Evolutionary conservation across 2,888 invertebrate genomes (phyloP).

Genomic region (Hemaris fuciformis): DNA sequence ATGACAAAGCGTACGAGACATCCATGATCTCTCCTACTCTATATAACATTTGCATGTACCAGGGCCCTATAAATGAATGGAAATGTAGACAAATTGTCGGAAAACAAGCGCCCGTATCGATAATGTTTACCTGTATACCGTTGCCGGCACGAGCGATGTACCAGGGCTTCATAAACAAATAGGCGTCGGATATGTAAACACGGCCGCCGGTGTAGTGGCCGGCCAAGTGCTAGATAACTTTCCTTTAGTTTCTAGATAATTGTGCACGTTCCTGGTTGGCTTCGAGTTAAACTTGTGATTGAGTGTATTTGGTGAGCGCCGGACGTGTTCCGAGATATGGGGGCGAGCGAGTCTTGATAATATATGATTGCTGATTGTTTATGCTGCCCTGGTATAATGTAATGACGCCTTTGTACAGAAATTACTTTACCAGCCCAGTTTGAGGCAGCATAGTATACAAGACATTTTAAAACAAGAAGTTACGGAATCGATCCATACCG

Average conservation of each 20-base stretch:
- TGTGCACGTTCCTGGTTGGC: slow-evolving; percentile 39
- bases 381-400: neutral
- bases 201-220: slow-evolving; percentile 25
- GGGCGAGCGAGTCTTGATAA: neutral
- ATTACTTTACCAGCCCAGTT: neutral
- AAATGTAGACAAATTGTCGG: neutral
- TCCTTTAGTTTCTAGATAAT: slow-evolving; percentile 43
- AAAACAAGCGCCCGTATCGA: slow-evolving; percentile 3
- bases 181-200: neutral
- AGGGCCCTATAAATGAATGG: neutral
- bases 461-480: no score
- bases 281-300: slow-evolving; percentile 41
- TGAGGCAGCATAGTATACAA: no score
- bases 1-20: no score
- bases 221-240: slow-evolving; percentile 39
- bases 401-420: neutral
- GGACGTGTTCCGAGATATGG: slow-evolving; percentile 12
- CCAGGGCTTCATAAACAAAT: slow-evolving; percentile 28
- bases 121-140: slow-evolving; percentile 6
- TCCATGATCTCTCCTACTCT: no score
- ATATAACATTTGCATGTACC: neutral
- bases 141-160: neutral
- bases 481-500: no score
- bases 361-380: neutral
- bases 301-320: slow-evolving; percentile 34